phyloP scores from a whole-genome alignment of 1,140 invertebrate genomes.

The Mycetomoellerius zeteki region DNA sequence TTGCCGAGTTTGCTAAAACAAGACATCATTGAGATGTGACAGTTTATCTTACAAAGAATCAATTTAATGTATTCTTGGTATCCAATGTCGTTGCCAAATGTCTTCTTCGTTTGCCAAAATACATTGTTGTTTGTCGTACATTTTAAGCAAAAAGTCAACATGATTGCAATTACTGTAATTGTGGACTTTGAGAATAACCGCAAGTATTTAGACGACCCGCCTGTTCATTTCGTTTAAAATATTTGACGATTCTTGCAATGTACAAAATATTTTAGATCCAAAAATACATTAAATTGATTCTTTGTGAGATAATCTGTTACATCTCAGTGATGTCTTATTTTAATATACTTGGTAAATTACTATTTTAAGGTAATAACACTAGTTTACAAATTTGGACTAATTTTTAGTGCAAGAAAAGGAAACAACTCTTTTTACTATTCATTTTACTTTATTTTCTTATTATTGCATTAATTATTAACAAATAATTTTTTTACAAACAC shows the following conservation, averaged over 20 bases:
- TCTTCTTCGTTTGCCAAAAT: constrained; percentile 48
- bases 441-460: neutral
- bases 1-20: neutral
- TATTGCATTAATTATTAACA: neutral
- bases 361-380: too few species aligned
- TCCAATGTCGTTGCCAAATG: constrained; percentile 36
- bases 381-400: too few species aligned
- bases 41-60: constrained; percentile 14
- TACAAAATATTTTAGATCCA: neutral
- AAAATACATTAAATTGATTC: too few species aligned
- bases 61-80: constrained; percentile 34
- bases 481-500: neutral
- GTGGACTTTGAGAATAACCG: neutral
- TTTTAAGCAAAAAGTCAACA: constrained; percentile 26
- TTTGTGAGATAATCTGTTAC: too few species aligned
- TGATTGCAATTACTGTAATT: constrained; percentile 23
- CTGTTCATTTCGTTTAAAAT: neutral
- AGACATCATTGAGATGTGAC: constrained; percentile 9
- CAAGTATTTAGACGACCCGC: neutral
- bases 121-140: constrained; percentile 35
- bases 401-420: too few species aligned
- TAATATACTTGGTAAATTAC: too few species aligned
- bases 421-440: neutral
- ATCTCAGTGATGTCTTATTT: too few species aligned
- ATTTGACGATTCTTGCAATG: neutral